A percentile compares a stretch with the other conserved stretches of the same genome.
These are phyloP conservation scores for Pocillopora meandrina DNA, from an alignment of 92 coral and sea anemone species.

Conservation along the genomic window DNA sequence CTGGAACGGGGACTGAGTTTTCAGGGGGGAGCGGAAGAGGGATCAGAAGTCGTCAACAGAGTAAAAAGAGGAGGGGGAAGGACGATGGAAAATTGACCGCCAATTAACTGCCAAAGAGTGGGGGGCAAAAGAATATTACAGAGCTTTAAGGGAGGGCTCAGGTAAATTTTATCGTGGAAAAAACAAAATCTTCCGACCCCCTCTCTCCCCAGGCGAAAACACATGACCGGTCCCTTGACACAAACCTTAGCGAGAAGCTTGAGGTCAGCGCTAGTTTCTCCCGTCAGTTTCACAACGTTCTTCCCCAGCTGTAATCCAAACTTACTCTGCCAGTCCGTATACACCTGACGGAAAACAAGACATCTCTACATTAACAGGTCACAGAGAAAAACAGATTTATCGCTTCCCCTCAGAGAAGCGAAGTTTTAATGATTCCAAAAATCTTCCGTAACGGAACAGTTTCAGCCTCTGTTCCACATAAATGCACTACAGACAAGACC, in stretches of 20 bases:
- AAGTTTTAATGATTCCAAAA: no score
- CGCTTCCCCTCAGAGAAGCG: not conserved
- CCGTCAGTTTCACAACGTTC: constrained; percentile 94
- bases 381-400: not conserved
- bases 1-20: no score
- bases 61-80: not conserved
- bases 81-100: no score
- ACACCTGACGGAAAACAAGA: constrained; percentile 60
- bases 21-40: no score
- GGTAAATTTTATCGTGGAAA: no score
- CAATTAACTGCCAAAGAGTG: not conserved
- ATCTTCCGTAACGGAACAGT: not conserved
- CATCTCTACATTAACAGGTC: not conserved
- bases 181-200: no score
- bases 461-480: no score
- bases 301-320: constrained; percentile 93
- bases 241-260: constrained; percentile 94
- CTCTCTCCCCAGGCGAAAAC: no score
- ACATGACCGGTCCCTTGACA: not conserved
- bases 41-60: not conserved
- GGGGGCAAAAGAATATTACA: no score
- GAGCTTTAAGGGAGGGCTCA: no score
- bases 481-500: no score
- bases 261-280: constrained; percentile 98
- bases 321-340: constrained; percentile 96